These are phyloP conservation scores for Perodicticus potto DNA, from an alignment of 2,797 vertebrate species.

Conservation along the genomic window DNA sequence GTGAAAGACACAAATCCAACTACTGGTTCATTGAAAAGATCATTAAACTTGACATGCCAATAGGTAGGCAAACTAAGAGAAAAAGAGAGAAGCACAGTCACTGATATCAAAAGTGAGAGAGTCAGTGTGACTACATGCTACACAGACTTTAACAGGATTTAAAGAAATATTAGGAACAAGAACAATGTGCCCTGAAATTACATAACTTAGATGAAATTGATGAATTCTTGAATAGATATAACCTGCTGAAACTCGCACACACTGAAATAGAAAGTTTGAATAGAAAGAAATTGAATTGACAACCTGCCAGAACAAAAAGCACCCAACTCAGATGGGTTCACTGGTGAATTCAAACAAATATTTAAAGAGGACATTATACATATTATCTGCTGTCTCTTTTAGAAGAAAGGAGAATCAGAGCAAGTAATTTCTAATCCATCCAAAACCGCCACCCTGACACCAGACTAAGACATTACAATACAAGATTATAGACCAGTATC, in stretches of 20 bases:
- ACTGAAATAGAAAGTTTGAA: not conserved
- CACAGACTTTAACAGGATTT: not conserved
- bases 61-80: not conserved
- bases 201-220: not conserved
- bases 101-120: not conserved
- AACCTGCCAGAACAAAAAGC: not conserved
- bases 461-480: not conserved
- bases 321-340: not conserved
- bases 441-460: not conserved
- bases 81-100: not conserved
- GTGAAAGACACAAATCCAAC: not conserved
- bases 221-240: not conserved
- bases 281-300: not conserved
- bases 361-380: not conserved
- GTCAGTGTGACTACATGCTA: not conserved
- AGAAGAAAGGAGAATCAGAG: not conserved
- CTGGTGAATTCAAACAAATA: not conserved
- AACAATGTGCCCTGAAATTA: not conserved
- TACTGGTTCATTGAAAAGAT: not conserved
- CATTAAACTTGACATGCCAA: not conserved
- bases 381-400: not conserved
- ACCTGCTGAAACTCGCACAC: not conserved
- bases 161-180: not conserved
- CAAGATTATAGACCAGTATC: not conserved
- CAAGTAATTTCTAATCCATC: not conserved